Percentiles rank a stretch among this genome's conserved stretches.
Evolutionary conservation across 2,797 vertebrate species (phyloP).

Genomic region (Dendrocincla tyrannina): DNA sequence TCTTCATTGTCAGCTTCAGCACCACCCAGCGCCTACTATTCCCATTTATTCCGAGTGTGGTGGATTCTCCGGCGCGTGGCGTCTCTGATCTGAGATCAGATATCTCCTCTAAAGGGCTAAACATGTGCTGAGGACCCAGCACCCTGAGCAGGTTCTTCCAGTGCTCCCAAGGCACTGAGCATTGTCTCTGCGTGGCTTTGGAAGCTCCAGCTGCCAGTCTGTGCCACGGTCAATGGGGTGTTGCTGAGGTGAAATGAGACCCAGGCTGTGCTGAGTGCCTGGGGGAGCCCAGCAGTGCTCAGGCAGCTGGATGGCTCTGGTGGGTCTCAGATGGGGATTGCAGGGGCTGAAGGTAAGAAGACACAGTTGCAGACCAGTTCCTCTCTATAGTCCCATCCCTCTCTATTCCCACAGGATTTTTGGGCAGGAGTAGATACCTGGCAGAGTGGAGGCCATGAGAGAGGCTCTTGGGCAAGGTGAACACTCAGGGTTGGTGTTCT

Average conservation of each 20-base stretch:
- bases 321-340: background rate
- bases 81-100: background rate
- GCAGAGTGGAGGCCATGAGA: background rate
- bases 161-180: background rate
- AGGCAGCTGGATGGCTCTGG: background rate
- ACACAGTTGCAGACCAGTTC: background rate
- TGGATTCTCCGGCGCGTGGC: fast-evolving
- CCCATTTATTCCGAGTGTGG: background rate
- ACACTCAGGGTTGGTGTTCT: background rate
- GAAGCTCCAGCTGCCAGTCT: background rate
- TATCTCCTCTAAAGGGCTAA: background rate
- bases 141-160: background rate
- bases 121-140: fast-evolving
- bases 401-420: background rate
- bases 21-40: background rate
- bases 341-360: background rate
- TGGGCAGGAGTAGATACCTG: background rate
- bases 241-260: background rate
- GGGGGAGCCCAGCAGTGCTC: background rate
- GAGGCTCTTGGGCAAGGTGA: background rate
- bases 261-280: background rate
- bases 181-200: background rate
- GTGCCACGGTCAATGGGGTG: background rate
- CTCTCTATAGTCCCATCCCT: background rate
- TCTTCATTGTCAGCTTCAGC: slow-evolving; percentile 48